Evolutionary conservation across 2,888 invertebrate species (phyloP).

Genomic region (Rhingia rostrata): DNA sequence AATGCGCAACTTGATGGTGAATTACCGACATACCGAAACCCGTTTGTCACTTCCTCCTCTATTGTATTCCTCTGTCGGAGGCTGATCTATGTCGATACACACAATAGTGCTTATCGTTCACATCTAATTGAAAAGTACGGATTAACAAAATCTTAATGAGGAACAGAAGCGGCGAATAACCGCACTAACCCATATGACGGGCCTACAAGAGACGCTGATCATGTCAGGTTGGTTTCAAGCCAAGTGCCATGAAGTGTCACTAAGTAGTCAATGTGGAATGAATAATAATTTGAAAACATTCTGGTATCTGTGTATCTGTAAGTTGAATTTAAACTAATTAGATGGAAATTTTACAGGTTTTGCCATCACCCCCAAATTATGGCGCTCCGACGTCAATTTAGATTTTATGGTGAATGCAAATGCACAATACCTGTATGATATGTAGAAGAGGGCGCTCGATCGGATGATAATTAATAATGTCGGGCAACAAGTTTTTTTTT

Average conservation of each 20-base stretch:
- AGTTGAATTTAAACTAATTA: constrained; percentile 58
- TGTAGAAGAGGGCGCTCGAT: background rate
- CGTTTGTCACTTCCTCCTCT: constrained; percentile 64
- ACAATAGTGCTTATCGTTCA: constrained; percentile 51
- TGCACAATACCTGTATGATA: constrained; percentile 14
- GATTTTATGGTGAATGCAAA: background rate
- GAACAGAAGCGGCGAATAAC: background rate
- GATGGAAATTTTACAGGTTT: constrained; percentile 50
- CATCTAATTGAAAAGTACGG: constrained; percentile 56
- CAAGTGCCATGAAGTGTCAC: constrained; percentile 44
- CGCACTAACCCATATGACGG: background rate
- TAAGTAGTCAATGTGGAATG: constrained; percentile 47
- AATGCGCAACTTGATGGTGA: background rate
- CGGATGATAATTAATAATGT: constrained; percentile 54
- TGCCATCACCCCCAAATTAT: constrained; percentile 5
- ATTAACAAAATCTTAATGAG: constrained; percentile 42
- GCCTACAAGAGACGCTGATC: constrained; percentile 45
- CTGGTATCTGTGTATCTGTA: constrained; percentile 25
- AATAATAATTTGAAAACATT: constrained; percentile 48
- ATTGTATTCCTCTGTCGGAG: constrained; percentile 40
- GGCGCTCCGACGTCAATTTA: constrained; percentile 32
- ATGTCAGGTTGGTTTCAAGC: constrained; percentile 37
- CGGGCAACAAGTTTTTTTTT: constrained; percentile 17
- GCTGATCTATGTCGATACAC: constrained; percentile 62
- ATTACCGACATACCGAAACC: constrained; percentile 6